Evolutionary conservation across 92 coral and sea anemone species (phyloP).

Genomic region (Umimayanthus chanpuru): DNA sequence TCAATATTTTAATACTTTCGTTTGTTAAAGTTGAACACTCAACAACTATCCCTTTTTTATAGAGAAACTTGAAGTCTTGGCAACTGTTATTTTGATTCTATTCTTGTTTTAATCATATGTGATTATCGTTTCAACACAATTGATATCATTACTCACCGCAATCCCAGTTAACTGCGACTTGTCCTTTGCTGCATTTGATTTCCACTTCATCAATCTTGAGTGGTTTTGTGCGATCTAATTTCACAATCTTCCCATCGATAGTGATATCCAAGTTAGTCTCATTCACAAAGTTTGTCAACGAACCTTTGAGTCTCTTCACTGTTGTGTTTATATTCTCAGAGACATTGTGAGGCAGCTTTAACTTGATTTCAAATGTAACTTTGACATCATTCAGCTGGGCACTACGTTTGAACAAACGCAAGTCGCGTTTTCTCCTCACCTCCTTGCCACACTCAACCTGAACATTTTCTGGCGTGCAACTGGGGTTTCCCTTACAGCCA

Average conservation of each 20-base stretch:
- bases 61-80: too few species aligned
- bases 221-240: slow-evolving; percentile 33
- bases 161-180: slow-evolving; percentile 47
- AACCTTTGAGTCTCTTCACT: slow-evolving; percentile 7
- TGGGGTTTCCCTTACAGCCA: background rate
- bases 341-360: slow-evolving; percentile 28
- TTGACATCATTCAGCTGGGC: background rate
- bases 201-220: slow-evolving; percentile 30
- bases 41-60: too few species aligned
- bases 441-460: slow-evolving; percentile 47
- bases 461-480: slow-evolving; percentile 49
- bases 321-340: slow-evolving; percentile 50
- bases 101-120: background rate
- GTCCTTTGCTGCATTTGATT: slow-evolving; percentile 49
- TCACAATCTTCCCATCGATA: slow-evolving; percentile 48
- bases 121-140: background rate
- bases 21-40: too few species aligned
- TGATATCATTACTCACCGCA: slow-evolving; percentile 54
- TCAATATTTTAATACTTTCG: too few species aligned
- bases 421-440: slow-evolving; percentile 26
- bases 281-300: slow-evolving; percentile 38
- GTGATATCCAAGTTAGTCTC: slow-evolving; percentile 46
- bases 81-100: background rate
- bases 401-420: background rate
- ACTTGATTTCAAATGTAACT: slow-evolving; percentile 21